Base-by-base conservation (phyloP, 2,797 vertebrate species). In the Amblyraja radiata region DNA sequence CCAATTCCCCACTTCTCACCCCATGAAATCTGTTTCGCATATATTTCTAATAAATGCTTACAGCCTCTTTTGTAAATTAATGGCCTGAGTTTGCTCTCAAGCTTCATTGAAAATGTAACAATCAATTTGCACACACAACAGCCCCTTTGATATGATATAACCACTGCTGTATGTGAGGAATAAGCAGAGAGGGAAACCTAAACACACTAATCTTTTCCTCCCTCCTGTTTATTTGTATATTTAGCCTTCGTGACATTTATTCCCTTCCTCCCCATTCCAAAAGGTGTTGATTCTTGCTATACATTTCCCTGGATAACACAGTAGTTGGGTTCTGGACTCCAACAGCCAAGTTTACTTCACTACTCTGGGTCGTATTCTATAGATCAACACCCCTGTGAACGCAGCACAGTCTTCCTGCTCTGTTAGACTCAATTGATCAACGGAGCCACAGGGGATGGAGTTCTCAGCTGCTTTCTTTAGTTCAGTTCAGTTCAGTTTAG, bases 91-190 rank as follows among this genome's bases (percentile, higher is more conserved):
- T 61, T 63, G 58, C 13, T 86, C 83, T 63, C 58, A 63, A 86
- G 58, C 25, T 61, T 63, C 83, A 86, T 63, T 86, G 14, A 86
- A 86, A 86, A 86, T 28, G n/a, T 65, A 86, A 86, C 83, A 23
- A 32, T 86, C 28, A 65, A 86, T 86, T 86, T 63, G 83, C 58
- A 32, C 83, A 63, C 28, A 32, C 16, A 63, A 28, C 54, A 61
- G 11, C 14, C 83, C 25, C 83, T 86, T 86, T 86, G 83, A 86
- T 86, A 63, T 63, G 83, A 25, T 84, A 61, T 61, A 61, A 61
- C 54, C 81, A 84, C 81, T 54, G 46, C 11, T 83, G 46, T 83
- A 28, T 58, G 46, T 83, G 80, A 58, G 58, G 25, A 84, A 84
- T 84, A 58, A 61, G 25, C 25, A 28, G 16, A 6, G 71, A 23